Conservation (phyloP, 2,113 vertebrate species). For the Halichoeres trimaculatus region DNA sequence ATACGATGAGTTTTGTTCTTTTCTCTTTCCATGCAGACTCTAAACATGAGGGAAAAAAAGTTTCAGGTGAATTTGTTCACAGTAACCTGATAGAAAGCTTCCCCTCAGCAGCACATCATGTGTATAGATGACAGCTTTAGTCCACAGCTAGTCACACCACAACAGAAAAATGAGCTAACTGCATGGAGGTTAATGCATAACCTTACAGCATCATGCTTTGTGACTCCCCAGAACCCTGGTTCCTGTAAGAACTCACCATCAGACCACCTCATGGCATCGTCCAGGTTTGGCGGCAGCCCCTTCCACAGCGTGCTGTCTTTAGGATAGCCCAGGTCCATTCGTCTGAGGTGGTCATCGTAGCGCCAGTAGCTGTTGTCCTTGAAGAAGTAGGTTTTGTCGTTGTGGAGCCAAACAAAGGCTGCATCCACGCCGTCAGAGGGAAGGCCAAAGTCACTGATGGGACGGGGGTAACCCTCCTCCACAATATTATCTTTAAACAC, state of each 20-base stretch:
- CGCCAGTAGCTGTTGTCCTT: constrained; percentile 93
- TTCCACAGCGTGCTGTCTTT: constrained; percentile 90
- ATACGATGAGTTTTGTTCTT: too few relatives aligned
- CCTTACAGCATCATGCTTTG: too few relatives aligned
- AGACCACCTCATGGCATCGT: constrained; percentile 95
- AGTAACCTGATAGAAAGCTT: too few relatives aligned
- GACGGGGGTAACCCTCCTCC: constrained; percentile 94
- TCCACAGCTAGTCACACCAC: too few relatives aligned
- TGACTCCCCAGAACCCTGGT: background rate
- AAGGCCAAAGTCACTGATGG: constrained; percentile 92
- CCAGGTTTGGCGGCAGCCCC: constrained; percentile 88
- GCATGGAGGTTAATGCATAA: too few relatives aligned
- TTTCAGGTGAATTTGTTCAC: too few relatives aligned
- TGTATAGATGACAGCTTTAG: too few relatives aligned
- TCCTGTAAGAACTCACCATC: constrained; percentile 87
- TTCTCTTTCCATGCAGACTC: too few relatives aligned
- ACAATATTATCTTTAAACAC: constrained; percentile 96
- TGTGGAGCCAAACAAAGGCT: constrained; percentile 93
- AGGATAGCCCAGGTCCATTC: constrained; percentile 93
- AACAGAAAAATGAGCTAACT: too few relatives aligned
- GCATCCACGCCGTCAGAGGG: constrained; percentile 90
- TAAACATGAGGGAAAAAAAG: too few relatives aligned
- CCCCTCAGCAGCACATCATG: too few relatives aligned
- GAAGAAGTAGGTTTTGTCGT: constrained; percentile 98
- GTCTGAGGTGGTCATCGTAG: constrained; percentile 88